Evolutionary conservation across 2,797 vertebrate genomes (phyloP), one percentile per base, ranked within the genome.

Genomic region (Notolepis coatsorum): DNA sequence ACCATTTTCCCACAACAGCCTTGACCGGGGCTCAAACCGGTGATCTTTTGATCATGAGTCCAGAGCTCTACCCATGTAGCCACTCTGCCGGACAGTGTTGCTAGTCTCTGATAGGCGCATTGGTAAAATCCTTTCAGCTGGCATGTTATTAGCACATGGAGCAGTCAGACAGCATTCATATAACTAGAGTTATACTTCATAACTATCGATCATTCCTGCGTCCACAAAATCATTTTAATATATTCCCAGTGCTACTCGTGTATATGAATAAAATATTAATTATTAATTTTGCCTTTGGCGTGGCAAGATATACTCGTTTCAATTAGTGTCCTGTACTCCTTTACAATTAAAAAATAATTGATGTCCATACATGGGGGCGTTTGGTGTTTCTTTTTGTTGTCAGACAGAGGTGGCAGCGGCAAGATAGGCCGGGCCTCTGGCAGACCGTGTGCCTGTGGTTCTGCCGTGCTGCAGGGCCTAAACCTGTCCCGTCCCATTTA

Each of bases 191-290:
- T n/a, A n/a, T n/a, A n/a, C n/a, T n/a, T n/a, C n/a, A n/a, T n/a
- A n/a, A n/a, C n/a, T n/a, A n/a, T n/a, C n/a, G 90, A 95, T 95
- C 91, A 95, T 93, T 94, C 93, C 94, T 92, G 92, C 93, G 95
- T 92, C 93, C 91, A 92, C 94, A 95, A 95, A 97, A 96, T 96
- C 92, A 92, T 94, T 93, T 95, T 96, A 98, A 99, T 98, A 96
- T 95, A 98, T 98, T 98, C 96, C 95, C 96, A 95, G 94, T 91
- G 94, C 95, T 97, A 96, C 95, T 97, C 96, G 93, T 98, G 96
- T 98, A 99, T 99, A 97, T 98, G 98, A 98, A 98, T 98, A 97
- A 96, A 96, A 96, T 86, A 97, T 98, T 94, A 98, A 98, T 98
- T 95, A 98, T 98, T 99, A 96, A 98, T 98, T 95, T 99, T 96